Percentiles rank a stretch among this genome's conserved stretches.
These are phyloP conservation scores for Cichladusa arquata DNA, from an alignment of 2,113 vertebrate species.

Conservation along the genomic window DNA sequence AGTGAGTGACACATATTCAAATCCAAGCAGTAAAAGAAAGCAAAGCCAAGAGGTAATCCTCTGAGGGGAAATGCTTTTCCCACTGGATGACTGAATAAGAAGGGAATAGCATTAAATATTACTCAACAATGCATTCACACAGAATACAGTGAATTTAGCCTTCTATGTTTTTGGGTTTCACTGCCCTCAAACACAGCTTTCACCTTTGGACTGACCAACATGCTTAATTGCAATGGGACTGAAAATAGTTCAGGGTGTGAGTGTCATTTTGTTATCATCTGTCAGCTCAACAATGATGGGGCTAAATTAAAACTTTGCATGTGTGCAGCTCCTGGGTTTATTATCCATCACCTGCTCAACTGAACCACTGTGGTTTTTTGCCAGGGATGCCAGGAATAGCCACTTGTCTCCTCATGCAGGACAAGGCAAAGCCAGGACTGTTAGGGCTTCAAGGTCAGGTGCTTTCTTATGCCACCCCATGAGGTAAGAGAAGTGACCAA, in stretches of 20 bases:
- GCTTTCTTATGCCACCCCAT: neutral
- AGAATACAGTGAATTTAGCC: neutral
- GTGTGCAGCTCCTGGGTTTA: neutral
- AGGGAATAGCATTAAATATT: neutral
- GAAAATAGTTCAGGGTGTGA: neutral
- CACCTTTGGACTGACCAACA: neutral
- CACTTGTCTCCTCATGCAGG: neutral
- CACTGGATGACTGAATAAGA: neutral
- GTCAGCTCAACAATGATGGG: neutral
- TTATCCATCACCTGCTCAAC: neutral
- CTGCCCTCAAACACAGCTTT: neutral
- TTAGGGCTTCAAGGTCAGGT: neutral
- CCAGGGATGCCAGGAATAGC: neutral
- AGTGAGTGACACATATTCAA: neutral
- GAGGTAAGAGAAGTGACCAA: neutral
- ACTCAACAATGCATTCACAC: neutral
- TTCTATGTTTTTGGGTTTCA: neutral
- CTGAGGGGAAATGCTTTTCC: neutral
- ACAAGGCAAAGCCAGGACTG: neutral
- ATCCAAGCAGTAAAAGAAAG: neutral
- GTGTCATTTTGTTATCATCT: neutral
- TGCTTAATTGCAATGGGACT: neutral
- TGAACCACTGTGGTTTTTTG: neutral
- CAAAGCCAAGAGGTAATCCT: neutral
- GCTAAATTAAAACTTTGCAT: neutral